These are phyloP conservation scores for Leptinotarsa juncta DNA, from an alignment of 2,888 invertebrate genomes.

Conservation along the genomic window DNA sequence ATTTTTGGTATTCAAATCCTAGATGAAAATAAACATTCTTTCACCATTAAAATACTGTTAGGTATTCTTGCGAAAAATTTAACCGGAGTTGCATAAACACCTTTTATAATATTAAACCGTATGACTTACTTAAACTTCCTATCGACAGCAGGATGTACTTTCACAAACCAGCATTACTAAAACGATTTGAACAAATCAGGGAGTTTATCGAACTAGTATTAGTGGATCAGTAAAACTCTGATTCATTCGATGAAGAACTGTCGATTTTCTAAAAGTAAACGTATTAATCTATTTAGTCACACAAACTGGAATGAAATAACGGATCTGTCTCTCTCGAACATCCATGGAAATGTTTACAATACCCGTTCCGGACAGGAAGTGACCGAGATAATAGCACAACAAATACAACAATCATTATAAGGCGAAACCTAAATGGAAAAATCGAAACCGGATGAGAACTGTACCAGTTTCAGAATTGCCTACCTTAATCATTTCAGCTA, in stretches of 20 bases:
- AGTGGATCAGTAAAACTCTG: neutral
- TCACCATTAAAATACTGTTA: no score
- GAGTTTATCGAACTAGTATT: no score
- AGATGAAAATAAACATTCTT: no score
- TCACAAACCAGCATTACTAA: neutral
- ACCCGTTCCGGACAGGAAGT: conserved; percentile 14
- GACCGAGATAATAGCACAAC: conserved; percentile 22
- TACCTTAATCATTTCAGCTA: conserved; percentile 1
- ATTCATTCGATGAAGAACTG: neutral
- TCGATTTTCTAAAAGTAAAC: neutral
- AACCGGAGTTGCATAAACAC: neutral
- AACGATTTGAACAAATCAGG: neutral
- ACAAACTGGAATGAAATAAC: conserved; percentile 6
- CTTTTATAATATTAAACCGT: neutral
- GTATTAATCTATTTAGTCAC: conserved; percentile 3
- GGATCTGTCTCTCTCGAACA: neutral
- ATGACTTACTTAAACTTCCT: neutral
- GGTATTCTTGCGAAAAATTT: no score
- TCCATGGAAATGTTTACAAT: conserved; percentile 12
- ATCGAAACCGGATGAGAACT: neutral
- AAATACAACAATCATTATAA: conserved; percentile 18
- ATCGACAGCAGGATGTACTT: neutral
- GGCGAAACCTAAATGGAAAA: neutral
- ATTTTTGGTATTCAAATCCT: neutral
- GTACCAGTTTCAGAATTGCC: conserved; percentile 10